phyloP scores from a whole-genome alignment of 2,113 vertebrate species.

The Stercorarius parasiticus region DNA sequence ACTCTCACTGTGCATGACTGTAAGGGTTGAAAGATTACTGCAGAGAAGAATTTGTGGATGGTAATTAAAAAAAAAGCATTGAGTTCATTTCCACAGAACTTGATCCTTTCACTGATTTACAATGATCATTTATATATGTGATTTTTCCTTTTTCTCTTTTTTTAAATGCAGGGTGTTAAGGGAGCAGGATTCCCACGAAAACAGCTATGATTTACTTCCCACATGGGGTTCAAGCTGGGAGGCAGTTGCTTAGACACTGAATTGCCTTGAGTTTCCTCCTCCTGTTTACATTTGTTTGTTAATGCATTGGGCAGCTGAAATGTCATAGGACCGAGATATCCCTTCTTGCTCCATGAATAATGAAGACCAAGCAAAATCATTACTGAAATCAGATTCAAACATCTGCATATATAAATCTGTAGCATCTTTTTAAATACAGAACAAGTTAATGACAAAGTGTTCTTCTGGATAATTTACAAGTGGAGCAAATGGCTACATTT shows the following conservation, averaged over 20 bases:
- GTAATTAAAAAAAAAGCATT: neutral
- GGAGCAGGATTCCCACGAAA: neutral
- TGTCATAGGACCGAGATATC: neutral
- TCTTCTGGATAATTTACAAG: neutral
- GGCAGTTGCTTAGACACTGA: neutral
- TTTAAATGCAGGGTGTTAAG: neutral
- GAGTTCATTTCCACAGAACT: neutral
- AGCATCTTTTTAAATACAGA: neutral
- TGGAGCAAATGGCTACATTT: neutral
- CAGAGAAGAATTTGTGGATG: neutral
- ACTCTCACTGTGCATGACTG: neutral
- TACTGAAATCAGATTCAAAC: neutral
- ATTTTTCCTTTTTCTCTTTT: neutral
- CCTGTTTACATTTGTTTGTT: neutral
- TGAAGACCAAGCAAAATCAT: neutral
- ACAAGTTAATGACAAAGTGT: neutral
- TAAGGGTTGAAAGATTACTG: neutral
- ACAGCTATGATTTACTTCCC: neutral
- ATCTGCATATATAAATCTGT: neutral
- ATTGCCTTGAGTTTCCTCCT: neutral
- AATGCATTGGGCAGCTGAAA: neutral
- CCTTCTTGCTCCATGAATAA: neutral
- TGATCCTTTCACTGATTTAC: neutral
- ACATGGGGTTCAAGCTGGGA: neutral
- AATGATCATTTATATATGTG: neutral